These are phyloP conservation scores for Brachyptera risi DNA, from an alignment of 2,888 invertebrate species.

Conservation along the genomic window DNA sequence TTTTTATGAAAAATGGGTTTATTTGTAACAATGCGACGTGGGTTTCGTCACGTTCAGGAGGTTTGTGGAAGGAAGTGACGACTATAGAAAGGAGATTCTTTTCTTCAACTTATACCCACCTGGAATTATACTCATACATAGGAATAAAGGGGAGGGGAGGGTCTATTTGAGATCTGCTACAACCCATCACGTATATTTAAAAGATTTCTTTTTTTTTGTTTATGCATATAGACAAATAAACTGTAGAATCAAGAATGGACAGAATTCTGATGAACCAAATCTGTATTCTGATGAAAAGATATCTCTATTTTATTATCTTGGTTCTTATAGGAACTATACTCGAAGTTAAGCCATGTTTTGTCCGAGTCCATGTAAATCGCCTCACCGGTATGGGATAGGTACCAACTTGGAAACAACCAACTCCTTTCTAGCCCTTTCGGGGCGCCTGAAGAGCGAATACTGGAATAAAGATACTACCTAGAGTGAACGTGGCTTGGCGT, in stretches of 20 bases:
- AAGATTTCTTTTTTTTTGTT: too few species aligned
- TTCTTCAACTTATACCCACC: not conserved
- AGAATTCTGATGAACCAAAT: too few species aligned
- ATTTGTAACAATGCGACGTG: conserved; percentile 3
- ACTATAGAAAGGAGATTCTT: not conserved
- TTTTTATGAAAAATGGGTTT: conserved; percentile 3
- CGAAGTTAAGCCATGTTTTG: conserved; percentile 11
- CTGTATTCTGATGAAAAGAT: too few species aligned
- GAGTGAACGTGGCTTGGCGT: too few species aligned
- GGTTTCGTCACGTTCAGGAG: too few species aligned
- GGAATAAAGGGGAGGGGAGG: not conserved
- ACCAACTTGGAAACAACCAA: conserved; percentile 4
- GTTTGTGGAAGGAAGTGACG: not conserved
- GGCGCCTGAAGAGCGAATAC: too few species aligned
- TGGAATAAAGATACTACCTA: too few species aligned
- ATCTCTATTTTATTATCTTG: not conserved
- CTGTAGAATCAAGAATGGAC: too few species aligned
- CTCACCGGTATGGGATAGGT: too few species aligned
- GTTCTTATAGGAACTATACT: not conserved
- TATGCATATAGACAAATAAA: too few species aligned
- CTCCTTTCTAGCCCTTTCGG: not conserved
- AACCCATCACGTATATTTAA: conserved; percentile 11
- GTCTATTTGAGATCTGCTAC: conserved; percentile 9
- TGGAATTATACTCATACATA: not conserved
- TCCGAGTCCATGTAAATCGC: too few species aligned